Percentiles rank a stretch among this genome's conserved stretches.
These are phyloP conservation scores for Bucorvus abyssinicus DNA, from an alignment of 2,797 vertebrate genomes.

Conservation along the genomic window DNA sequence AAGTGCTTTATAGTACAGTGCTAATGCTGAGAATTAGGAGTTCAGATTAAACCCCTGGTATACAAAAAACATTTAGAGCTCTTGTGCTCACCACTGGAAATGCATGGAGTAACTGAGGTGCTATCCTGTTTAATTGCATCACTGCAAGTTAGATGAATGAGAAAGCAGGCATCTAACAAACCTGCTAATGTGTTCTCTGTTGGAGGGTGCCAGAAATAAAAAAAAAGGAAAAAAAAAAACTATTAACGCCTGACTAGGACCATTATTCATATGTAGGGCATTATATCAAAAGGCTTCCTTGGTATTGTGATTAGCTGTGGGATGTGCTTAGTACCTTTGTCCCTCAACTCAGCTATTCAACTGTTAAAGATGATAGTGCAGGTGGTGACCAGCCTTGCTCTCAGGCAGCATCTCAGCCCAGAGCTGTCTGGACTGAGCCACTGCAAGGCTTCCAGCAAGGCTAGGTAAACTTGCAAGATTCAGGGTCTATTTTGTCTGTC, in stretches of 20 bases:
- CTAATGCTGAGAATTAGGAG: not conserved
- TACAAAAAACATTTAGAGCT: not conserved
- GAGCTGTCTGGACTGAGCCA: not conserved
- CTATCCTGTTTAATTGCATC: not conserved
- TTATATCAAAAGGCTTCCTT: not conserved
- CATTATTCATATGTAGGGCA: not conserved
- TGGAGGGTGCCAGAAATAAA: not conserved
- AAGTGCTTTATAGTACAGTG: not conserved
- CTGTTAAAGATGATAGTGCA: not conserved
- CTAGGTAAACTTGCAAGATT: not conserved
- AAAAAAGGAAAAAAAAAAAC: not conserved
- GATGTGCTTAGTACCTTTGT: not conserved
- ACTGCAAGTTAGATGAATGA: not conserved
- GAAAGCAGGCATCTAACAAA: not conserved
- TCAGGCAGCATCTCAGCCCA: not conserved
- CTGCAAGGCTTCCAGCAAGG: not conserved
- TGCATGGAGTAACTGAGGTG: not conserved
- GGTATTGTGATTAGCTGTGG: not conserved
- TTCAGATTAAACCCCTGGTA: not conserved
- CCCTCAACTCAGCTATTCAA: not conserved
- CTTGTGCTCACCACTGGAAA: not conserved
- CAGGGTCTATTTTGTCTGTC: not conserved
- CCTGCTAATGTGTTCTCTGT: not conserved
- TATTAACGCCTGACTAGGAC: not conserved
- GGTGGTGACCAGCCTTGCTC: not conserved